Evolutionary conservation across 2,888 invertebrate genomes (phyloP), one percentile per base, ranked within the genome.

Genomic region (Syritta pipiens): DNA sequence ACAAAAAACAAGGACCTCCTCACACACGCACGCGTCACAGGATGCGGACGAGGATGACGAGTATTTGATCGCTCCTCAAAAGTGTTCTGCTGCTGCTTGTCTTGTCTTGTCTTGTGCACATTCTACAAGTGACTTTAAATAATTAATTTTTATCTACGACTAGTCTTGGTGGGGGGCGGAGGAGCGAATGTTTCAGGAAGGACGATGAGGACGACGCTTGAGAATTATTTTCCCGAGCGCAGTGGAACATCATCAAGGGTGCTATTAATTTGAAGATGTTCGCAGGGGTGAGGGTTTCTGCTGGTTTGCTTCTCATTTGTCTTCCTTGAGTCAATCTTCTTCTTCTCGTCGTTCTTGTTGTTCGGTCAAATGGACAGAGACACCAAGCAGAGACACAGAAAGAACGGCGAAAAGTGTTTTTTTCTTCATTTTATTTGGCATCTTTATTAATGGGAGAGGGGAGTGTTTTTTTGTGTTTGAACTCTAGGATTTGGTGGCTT

Each of bases 61-160:
- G 76, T 65, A 46, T 77, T 77, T 76, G 76, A 76, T 63, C 40
- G 55, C 49, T 51, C 35, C 49, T n/a, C n/a, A n/a, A n/a, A n/a
- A n/a, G n/a, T n/a, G n/a, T n/a, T n/a, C n/a, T n/a, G n/a, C n/a
- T n/a, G n/a, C n/a, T n/a, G n/a, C n/a, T n/a, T n/a, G n/a, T n/a
- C n/a, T n/a, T n/a, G n/a, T n/a, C n/a, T 51, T 14, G 37, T 37
- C 69, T 62, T 63, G 24, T 51, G 57, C 40, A 65, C 59, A 53
- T 65, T 65, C 63, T 71, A 76, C 76, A 76, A 76, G 72, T 72
- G 71, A 77, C 76, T 71, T 71, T 59, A 71, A 77, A 77, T 65
- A 65, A 77, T 71, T 71, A 71, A 71, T 65, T 71, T 63, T 69
- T 32, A 63, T 71, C 37, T 42, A 42, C 24, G 48, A n/a, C 48